Base-by-base conservation (phyloP, 2,888 invertebrate species). In the Scelioninae gen. 1 region DNA sequence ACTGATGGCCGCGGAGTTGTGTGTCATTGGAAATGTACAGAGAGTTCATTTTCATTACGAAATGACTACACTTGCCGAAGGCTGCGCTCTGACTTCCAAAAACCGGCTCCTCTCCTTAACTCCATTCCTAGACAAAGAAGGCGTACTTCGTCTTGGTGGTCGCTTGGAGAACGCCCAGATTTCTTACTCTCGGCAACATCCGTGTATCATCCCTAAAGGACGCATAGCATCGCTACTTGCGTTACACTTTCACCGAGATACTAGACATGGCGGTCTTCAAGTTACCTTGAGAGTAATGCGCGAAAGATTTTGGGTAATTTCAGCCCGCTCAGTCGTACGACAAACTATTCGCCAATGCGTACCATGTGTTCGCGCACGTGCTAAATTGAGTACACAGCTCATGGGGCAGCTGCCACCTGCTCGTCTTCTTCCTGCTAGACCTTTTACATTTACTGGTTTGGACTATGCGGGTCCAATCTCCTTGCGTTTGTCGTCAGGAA, bases 1-100 rank as follows among this genome's bases (percentile, higher is more conserved):
- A 5, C n/a, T 49, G 2, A 16, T 23, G 6, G n/a, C n/a, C 7
- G 55, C 55, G 11, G 55, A 55, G n/a, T 13, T 32, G 2, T 55
- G 55, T 55, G 55, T 55, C n/a, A 11, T 55, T 55, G 32, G 55
- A 1, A 31, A 55, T 31, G 8, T 32, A 32, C 55, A 55, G n/a
- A 55, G 11, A 55, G 23, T 32, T 10, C 55, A 55, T 9, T 55
- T 49, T 23, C 49, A 5, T 5, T 5, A 0, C 1, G 49, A 49
- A 49, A 16, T 49, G 23, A 13, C 9, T 23, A 23, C 13, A 9
- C 23, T 49, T 23, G 6, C 16, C 4, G 23, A 49, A 10, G 23
- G 23, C 10, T 8, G 49, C 23, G 13, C 23, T 23, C 23, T 49
- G 10, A 0, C 16, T 49, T 5, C 16, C 3, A 49, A 49, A 9